phyloP scores from a whole-genome alignment of 2,797 vertebrate genomes.

The Rallus crepitans region DNA sequence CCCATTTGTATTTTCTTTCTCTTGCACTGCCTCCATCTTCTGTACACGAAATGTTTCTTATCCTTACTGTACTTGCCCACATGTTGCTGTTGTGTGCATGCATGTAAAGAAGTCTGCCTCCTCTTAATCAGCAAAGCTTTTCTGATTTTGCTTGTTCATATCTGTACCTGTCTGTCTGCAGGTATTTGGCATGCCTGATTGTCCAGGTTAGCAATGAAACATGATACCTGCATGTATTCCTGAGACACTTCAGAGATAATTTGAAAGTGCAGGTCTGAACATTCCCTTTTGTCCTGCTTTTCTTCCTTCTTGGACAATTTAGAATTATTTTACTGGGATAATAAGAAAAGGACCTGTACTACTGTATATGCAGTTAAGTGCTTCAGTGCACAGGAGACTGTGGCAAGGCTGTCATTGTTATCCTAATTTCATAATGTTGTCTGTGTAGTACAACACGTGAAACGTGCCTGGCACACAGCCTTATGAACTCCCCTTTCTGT shows the following conservation, averaged over 20 bases:
- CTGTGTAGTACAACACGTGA: slow-evolving; percentile 2
- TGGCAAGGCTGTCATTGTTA: neutral
- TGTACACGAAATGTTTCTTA: neutral
- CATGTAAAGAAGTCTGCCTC: neutral
- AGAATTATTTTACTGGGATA: neutral
- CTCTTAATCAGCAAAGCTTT: neutral
- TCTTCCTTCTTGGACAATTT: neutral
- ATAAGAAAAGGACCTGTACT: neutral
- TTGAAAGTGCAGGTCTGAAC: neutral
- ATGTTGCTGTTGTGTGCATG: neutral
- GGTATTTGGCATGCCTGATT: neutral
- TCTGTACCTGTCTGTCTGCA: neutral
- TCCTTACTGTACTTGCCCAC: neutral
- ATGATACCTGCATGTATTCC: neutral
- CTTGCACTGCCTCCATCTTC: neutral
- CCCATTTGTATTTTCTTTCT: neutral
- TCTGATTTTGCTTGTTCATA: neutral
- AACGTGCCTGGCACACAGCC: slow-evolving; percentile 21
- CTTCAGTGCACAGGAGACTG: neutral
- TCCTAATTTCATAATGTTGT: slow-evolving; percentile 23
- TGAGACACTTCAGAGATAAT: neutral
- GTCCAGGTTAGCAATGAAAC: neutral
- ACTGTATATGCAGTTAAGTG: neutral
- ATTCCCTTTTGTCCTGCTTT: neutral
- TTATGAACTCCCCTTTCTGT: slow-evolving; percentile 18